These are phyloP conservation scores for Ennomos quercinarius DNA, from an alignment of 2,888 invertebrate genomes.

Conservation along the genomic window DNA sequence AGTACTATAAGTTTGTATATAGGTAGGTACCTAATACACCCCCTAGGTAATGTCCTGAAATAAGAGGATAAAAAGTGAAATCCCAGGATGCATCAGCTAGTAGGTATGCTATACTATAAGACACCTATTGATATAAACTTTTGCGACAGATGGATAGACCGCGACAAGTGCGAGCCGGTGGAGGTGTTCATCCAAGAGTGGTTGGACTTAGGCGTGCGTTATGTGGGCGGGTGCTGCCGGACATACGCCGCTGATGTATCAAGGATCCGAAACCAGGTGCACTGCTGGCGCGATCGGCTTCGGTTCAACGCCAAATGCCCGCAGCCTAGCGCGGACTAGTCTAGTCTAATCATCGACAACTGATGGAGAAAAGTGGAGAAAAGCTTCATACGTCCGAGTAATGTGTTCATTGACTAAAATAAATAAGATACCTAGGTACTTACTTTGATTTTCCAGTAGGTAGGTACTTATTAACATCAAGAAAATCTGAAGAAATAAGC, in stretches of 20 bases:
- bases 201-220: conserved; percentile 92
- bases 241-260: conserved; percentile 93
- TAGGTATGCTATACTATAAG: too few species aligned
- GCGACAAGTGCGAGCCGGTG: conserved; percentile 89
- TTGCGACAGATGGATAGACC: conserved; percentile 88
- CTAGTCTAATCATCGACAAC: conserved; percentile 14
- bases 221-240: conserved; percentile 97
- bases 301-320: conserved; percentile 65
- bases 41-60: too few species aligned
- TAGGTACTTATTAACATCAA: too few species aligned
- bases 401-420: conserved; percentile 37
- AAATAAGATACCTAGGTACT: too few species aligned
- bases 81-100: too few species aligned
- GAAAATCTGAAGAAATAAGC: too few species aligned
- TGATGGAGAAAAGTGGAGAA: conserved; percentile 16
- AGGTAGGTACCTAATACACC: too few species aligned
- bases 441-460: conserved; percentile 2
- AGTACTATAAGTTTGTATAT: too few species aligned
- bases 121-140: background rate
- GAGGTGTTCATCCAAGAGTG: conserved; percentile 91
- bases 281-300: conserved; percentile 76
- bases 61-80: too few species aligned
- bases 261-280: conserved; percentile 88
- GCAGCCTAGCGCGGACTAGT: conserved; percentile 46
- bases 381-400: conserved; percentile 24